These are phyloP conservation scores for Penaeus japonicus DNA, from an alignment of 1,140 invertebrate species.

Conservation along the genomic window DNA sequence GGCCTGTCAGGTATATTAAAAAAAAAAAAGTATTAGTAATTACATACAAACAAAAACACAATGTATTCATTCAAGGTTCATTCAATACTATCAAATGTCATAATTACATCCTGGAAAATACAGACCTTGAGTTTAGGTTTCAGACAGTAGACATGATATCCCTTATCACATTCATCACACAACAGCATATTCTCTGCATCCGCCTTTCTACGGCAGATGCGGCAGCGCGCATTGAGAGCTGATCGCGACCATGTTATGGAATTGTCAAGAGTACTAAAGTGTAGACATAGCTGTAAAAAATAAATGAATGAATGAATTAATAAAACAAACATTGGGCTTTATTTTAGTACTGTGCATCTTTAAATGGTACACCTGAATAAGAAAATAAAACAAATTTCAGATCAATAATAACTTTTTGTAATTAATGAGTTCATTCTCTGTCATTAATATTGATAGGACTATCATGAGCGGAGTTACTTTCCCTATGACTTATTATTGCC, in stretches of 20 bases:
- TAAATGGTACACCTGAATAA: too few species aligned
- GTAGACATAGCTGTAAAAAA: constrained; percentile 70
- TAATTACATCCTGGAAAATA: not conserved
- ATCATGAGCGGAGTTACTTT: too few species aligned
- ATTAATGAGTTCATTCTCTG: too few species aligned
- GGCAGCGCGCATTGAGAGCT: constrained; percentile 83
- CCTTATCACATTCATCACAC: constrained; percentile 91
- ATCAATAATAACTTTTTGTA: too few species aligned
- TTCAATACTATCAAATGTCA: not conserved
- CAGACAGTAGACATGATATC: constrained; percentile 92
- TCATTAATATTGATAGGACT: too few species aligned
- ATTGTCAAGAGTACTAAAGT: constrained; percentile 70
- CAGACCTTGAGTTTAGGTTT: constrained; percentile 72
- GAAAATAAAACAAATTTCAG: too few species aligned
- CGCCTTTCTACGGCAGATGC: constrained; percentile 80
- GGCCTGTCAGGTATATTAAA: constrained; percentile 69
- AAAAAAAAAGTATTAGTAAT: constrained; percentile 4
- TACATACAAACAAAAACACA: not conserved
- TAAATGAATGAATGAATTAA: not conserved
- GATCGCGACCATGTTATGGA: constrained; percentile 64
- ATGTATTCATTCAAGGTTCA: not conserved
- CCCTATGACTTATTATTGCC: too few species aligned
- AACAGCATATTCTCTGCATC: constrained; percentile 92
- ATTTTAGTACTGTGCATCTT: too few species aligned
- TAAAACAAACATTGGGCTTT: not conserved